These are phyloP conservation scores for Lymantria dispar DNA, from an alignment of 2,888 invertebrate species.

Conservation along the genomic window DNA sequence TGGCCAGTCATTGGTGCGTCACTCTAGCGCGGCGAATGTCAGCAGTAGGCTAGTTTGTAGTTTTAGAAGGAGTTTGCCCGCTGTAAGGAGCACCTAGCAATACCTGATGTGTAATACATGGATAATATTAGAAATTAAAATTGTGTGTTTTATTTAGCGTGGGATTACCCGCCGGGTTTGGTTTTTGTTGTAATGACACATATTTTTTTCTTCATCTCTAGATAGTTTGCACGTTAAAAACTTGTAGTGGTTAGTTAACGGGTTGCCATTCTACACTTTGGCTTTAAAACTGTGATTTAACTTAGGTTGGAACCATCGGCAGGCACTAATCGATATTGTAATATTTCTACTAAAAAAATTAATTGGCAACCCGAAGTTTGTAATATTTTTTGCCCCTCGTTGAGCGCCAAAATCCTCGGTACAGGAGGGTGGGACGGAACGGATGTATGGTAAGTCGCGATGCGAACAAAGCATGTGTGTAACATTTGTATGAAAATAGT, in stretches of 20 bases:
- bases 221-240: constrained; percentile 51
- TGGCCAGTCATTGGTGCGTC: constrained; percentile 19
- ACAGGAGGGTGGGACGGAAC: constrained; percentile 39
- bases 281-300: constrained; percentile 38
- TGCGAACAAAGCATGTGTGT: constrained; percentile 46
- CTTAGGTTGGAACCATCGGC: constrained; percentile 25
- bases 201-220: constrained; percentile 35
- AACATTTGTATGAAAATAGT: constrained; percentile 38
- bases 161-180: constrained; percentile 62
- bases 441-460: constrained; percentile 47
- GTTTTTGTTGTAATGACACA: constrained; percentile 37
- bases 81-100: constrained; percentile 75
- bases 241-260: constrained; percentile 33
- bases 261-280: constrained; percentile 34
- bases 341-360: constrained; percentile 30
- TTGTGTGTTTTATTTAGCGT: constrained; percentile 79
- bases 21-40: constrained; percentile 42
- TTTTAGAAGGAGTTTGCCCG: constrained; percentile 71
- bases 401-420: constrained; percentile 45
- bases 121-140: constrained; percentile 70
- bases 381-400: constrained; percentile 44
- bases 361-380: constrained; percentile 47
- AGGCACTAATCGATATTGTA: constrained; percentile 34
- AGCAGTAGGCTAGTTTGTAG: constrained; percentile 58
- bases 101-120: constrained; percentile 78